Evolutionary conservation across 2,113 vertebrate genomes (phyloP), one percentile per base, ranked within the genome.

Genomic region (Steatornis caripensis): DNA sequence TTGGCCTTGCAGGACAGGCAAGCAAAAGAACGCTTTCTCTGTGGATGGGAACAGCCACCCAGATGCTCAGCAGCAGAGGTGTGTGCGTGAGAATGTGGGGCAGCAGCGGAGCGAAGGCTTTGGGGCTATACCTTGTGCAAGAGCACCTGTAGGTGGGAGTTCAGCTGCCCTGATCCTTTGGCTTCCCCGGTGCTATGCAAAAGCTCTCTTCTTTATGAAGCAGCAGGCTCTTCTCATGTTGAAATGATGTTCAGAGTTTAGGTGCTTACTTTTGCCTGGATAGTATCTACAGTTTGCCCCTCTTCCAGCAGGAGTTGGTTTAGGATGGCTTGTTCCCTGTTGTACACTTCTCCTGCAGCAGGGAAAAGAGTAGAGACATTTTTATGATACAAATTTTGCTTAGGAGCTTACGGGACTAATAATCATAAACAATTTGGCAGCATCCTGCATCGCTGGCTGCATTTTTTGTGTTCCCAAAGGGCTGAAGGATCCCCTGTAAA

Each of bases 401-500:
- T 65, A 84, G 68, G 71, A 85, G 64, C 60, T 93, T 89, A 70
- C 0, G 29, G 86, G 53, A 93, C 76, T 88, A 92, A 94, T 90
- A 93, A 88, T 85, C 90, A 86, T 94, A 86, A 96, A 87, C 46
- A 81, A 51, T 66, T 46, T 92, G 92, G 96, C 85, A 93, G 87
- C 54, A 41, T 93, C 66, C 62, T 88, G 32, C 66, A 30, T 90
- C 26, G 64, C 74, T 77, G 75, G 66, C 79, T 95, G 85, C 65
- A 20, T 72, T 65, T 93, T 88, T 87, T 72, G 41, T 86, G 69
- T 71, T 84, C 90, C 76, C 83, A 75, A 60, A 77, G 86, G 88
- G 85, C 57, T 61, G 54, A 79, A 84, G 72, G 64, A 83, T 86
- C 94, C 95, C 84, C 37, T 82, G 55, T 94, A 93, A 94, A 88